Evolutionary conservation across 2,888 invertebrate species (phyloP).

Genomic region (Omphaloscelis lunosa): DNA sequence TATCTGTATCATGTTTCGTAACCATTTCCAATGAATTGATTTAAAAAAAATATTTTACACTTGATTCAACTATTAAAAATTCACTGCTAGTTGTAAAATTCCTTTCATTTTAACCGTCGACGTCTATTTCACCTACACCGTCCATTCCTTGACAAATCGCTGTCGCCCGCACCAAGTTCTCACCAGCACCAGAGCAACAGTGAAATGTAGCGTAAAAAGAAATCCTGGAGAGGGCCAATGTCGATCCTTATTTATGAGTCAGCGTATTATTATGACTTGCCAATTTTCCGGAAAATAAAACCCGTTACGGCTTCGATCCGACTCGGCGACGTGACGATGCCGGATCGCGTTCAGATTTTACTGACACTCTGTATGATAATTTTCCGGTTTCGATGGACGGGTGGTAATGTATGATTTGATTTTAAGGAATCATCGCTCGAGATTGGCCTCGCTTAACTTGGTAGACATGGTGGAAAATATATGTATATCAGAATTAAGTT

Average conservation of each 20-base stretch:
- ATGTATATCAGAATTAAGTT: not conserved
- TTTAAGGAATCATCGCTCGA: slow-evolving; percentile 57
- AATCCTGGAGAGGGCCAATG: slow-evolving; percentile 87
- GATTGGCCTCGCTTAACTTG: slow-evolving; percentile 18
- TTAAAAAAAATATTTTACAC: too few species aligned
- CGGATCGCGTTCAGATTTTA: slow-evolving; percentile 81
- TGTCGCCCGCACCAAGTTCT: slow-evolving; percentile 48
- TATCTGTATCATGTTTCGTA: not conserved
- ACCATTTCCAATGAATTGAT: not conserved
- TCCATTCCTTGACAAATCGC: slow-evolving; percentile 37
- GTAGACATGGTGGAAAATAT: not conserved
- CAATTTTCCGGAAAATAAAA: slow-evolving; percentile 90
- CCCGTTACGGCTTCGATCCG: slow-evolving; percentile 78
- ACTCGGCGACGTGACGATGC: slow-evolving; percentile 77
- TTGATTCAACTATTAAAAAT: too few species aligned
- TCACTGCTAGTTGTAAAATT: not conserved
- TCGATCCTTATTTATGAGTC: slow-evolving; percentile 90
- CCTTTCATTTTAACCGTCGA: not conserved
- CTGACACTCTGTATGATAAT: slow-evolving; percentile 83
- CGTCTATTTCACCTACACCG: not conserved
- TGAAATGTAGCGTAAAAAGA: slow-evolving; percentile 89
- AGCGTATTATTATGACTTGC: slow-evolving; percentile 90
- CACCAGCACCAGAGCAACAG: slow-evolving; percentile 75
- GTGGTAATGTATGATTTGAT: slow-evolving; percentile 68
- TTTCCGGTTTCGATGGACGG: slow-evolving; percentile 63